These are phyloP conservation scores for Laspeyria flexula DNA, from an alignment of 2,888 invertebrate species.

Conservation along the genomic window DNA sequence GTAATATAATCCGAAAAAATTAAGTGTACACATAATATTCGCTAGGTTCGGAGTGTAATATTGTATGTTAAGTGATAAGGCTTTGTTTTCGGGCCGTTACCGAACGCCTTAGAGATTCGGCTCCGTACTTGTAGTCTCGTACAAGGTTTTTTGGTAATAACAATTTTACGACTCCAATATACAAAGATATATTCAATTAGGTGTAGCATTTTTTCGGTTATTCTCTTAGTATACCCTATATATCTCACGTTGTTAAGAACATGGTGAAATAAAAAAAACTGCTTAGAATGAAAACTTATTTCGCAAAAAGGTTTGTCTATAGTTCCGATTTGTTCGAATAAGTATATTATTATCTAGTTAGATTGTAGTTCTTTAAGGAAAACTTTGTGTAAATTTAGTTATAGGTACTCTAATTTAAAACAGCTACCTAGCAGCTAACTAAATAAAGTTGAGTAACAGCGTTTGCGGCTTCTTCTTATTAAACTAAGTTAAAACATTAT, in stretches of 20 bases:
- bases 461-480: neutral
- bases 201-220: slow-evolving; percentile 12
- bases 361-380: too few relatives aligned
- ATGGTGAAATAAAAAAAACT: too few relatives aligned
- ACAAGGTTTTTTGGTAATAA: slow-evolving; percentile 21
- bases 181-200: slow-evolving; percentile 37
- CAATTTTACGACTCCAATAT: slow-evolving; percentile 22
- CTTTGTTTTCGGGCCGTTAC: slow-evolving; percentile 36
- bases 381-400: too few relatives aligned
- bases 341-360: too few relatives aligned
- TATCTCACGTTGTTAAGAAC: neutral
- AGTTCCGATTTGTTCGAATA: too few relatives aligned
- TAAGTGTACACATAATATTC: slow-evolving; percentile 30
- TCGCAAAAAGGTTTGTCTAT: too few relatives aligned
- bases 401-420: too few relatives aligned
- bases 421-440: too few relatives aligned
- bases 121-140: slow-evolving; percentile 7
- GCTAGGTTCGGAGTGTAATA: slow-evolving; percentile 15
- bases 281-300: too few relatives aligned
- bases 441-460: too few relatives aligned
- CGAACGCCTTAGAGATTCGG: slow-evolving; percentile 31
- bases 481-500: neutral
- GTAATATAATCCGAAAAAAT: slow-evolving; percentile 29
- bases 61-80: slow-evolving; percentile 27
- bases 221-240: too few relatives aligned